Conservation (phyloP, 2,797 vertebrate genomes). For the Mus minutoides region DNA sequence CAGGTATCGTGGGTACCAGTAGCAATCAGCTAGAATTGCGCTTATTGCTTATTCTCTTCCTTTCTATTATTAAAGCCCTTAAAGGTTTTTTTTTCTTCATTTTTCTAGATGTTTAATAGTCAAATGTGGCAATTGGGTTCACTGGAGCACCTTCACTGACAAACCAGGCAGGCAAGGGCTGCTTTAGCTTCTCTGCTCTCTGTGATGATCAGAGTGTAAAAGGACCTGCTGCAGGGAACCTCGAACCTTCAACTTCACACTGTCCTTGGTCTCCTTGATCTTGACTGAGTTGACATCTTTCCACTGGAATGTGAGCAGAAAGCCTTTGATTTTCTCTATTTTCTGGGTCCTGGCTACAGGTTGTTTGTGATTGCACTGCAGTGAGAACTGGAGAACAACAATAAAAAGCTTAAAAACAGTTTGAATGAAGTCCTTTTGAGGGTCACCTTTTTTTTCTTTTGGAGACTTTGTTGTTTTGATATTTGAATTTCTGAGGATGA, state of each 20-base stretch:
- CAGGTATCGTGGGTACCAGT: not conserved
- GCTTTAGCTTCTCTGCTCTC: not conserved
- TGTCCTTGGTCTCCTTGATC: not conserved
- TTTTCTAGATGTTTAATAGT: not conserved
- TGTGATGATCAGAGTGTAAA: not conserved
- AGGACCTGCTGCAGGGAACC: not conserved
- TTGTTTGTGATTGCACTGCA: not conserved
- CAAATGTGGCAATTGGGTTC: not conserved
- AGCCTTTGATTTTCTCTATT: not conserved
- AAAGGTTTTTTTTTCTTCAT: not conserved
- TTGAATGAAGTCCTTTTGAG: not conserved
- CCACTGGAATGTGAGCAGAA: not conserved
- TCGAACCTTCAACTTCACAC: not conserved
- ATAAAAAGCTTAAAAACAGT: not conserved
- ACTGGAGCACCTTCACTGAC: not conserved
- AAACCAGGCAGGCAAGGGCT: not conserved
- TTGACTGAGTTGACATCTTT: too few species aligned
- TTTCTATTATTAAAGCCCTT: not conserved
- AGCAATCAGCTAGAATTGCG: not conserved
- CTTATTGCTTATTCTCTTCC: not conserved
- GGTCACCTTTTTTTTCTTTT: not conserved
- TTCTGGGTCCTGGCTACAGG: not conserved
- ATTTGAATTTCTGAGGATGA: not conserved
- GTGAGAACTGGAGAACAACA: not conserved
- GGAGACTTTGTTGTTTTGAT: not conserved